phyloP scores from a whole-genome alignment of 2,888 invertebrate genomes.

The Cheilosia vernalis region DNA sequence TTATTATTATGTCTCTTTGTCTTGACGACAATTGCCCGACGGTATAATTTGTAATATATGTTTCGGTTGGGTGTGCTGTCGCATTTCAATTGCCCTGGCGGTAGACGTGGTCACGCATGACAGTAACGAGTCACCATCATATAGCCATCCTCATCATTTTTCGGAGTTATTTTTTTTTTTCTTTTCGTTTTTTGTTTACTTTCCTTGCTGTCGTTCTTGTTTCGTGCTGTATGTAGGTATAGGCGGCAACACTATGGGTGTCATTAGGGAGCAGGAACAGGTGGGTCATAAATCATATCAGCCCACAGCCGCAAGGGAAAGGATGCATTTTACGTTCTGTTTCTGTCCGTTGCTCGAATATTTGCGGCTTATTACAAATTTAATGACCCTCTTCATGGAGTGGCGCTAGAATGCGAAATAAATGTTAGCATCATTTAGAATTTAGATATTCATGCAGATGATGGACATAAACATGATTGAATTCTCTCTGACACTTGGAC shows the following conservation, averaged over 20 bases:
- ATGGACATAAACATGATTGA: too few relatives aligned
- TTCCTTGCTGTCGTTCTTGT: background rate
- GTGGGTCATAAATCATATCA: constrained; percentile 17
- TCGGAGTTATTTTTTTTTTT: background rate
- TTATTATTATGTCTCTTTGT: constrained; percentile 58
- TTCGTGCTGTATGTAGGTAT: background rate
- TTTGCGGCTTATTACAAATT: background rate
- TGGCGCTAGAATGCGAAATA: too few relatives aligned
- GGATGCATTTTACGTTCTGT: background rate
- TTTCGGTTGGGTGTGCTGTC: constrained; percentile 58
- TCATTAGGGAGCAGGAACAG: constrained; percentile 5
- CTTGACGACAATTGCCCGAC: constrained; percentile 54
- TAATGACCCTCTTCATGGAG: background rate
- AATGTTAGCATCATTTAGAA: too few relatives aligned
- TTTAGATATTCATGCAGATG: too few relatives aligned
- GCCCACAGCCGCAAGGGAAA: background rate
- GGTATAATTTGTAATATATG: constrained; percentile 50
- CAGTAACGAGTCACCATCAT: constrained; percentile 23
- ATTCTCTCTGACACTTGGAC: too few relatives aligned
- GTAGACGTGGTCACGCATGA: constrained; percentile 49
- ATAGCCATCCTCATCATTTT: constrained; percentile 20
- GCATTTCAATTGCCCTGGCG: constrained; percentile 48
- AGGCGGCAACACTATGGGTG: background rate
- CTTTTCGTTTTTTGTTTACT: background rate
- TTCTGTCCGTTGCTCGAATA: background rate